Evolutionary conservation across 2,113 vertebrate species (phyloP).

Genomic region (Scytalopus superciliaris): DNA sequence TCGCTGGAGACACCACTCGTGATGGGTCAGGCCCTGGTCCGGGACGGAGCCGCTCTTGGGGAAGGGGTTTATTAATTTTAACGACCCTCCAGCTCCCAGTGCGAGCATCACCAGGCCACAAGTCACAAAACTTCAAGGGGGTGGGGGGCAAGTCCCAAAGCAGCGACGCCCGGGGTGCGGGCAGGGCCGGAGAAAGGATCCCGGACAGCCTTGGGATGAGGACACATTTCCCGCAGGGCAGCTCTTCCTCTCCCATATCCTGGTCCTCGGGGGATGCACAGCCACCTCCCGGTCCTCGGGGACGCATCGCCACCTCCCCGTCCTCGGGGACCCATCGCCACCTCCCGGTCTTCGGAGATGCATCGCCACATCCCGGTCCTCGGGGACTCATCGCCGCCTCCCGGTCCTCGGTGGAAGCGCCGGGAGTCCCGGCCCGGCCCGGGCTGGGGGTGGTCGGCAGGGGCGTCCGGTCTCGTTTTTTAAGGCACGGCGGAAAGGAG

Average conservation of each 20-base stretch:
- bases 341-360: too few species aligned
- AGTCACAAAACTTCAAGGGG: rapidly evolving
- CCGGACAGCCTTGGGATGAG: background rate
- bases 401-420: background rate
- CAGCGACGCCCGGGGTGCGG: background rate
- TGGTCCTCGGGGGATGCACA: too few species aligned
- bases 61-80: background rate
- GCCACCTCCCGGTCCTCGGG: too few species aligned
- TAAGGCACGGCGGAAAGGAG: too few species aligned
- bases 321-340: too few species aligned
- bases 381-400: background rate
- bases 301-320: too few species aligned
- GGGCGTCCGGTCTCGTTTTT: rapidly evolving
- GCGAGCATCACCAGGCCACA: background rate
- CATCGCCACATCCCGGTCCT: too few species aligned
- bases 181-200: background rate
- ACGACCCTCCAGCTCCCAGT: rapidly evolving
- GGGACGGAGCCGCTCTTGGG: background rate
- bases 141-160: too few species aligned
- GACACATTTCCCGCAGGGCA: background rate
- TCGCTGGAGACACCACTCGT: rapidly evolving
- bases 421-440: background rate
- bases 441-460: background rate
- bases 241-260: background rate
- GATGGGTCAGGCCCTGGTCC: background rate